Conservation (phyloP, 2,113 vertebrate species). For the Corythornis cristatus region DNA sequence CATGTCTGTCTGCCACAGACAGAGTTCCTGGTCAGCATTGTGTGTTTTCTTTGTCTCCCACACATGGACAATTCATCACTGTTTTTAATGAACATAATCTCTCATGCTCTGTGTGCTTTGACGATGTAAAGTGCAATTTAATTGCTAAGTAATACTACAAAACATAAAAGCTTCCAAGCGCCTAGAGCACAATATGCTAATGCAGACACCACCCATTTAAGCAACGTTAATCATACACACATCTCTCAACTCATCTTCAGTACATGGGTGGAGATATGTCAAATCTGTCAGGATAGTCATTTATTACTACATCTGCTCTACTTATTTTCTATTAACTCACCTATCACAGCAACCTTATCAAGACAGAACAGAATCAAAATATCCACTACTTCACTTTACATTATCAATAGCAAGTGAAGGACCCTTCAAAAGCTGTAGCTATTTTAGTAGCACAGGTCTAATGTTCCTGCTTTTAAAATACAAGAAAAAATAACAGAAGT, state of each 20-base stretch:
- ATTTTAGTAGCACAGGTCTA: background rate
- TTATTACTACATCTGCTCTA: slow-evolving; percentile 27
- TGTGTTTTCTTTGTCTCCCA: background rate
- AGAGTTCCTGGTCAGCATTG: background rate
- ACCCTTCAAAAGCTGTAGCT: background rate
- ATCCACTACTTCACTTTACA: background rate
- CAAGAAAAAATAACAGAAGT: background rate
- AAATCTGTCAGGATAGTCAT: slow-evolving; percentile 7
- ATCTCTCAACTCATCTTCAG: slow-evolving; percentile 22
- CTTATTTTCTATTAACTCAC: slow-evolving; percentile 23
- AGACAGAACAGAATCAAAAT: slow-evolving; percentile 5
- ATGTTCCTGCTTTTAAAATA: background rate
- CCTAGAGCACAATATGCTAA: slow-evolving; percentile 35
- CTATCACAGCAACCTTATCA: slow-evolving; percentile 8
- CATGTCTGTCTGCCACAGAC: background rate
- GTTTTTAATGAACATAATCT: background rate
- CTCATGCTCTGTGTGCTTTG: background rate
- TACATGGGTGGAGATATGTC: slow-evolving; percentile 19
- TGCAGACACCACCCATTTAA: slow-evolving; percentile 22
- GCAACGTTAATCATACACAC: slow-evolving; percentile 15
- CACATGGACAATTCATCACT: background rate
- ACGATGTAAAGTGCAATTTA: background rate
- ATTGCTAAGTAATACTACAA: slow-evolving; percentile 27
- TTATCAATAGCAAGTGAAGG: background rate
- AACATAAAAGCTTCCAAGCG: background rate